These are phyloP conservation scores for Indicator indicator DNA, from an alignment of 2,113 vertebrate genomes.

Conservation along the genomic window DNA sequence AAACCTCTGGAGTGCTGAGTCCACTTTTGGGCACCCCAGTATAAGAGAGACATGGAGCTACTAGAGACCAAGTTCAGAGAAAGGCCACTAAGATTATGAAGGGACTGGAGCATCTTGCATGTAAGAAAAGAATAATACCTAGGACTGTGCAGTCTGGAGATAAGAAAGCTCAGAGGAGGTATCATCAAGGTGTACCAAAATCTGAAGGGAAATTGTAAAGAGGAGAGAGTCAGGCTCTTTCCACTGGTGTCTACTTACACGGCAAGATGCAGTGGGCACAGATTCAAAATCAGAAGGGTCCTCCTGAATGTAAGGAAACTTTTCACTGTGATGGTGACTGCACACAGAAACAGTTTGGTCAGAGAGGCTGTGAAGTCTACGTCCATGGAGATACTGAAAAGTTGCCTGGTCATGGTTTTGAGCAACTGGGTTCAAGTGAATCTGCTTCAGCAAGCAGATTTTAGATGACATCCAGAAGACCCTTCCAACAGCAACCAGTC, in stretches of 20 bases:
- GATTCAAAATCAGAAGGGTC: not conserved
- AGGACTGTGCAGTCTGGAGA: not conserved
- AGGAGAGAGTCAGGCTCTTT: not conserved
- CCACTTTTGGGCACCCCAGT: not conserved
- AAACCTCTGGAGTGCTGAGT: not conserved
- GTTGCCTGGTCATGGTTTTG: not conserved
- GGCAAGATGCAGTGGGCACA: not conserved
- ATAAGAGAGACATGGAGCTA: not conserved
- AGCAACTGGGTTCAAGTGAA: not conserved
- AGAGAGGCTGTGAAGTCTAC: not conserved
- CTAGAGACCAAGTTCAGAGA: not conserved
- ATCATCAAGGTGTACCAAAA: not conserved
- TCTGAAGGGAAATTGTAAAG: not conserved
- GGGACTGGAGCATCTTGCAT: not conserved
- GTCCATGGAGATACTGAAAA: not conserved
- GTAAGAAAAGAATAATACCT: not conserved
- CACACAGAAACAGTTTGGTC: rapidly evolving
- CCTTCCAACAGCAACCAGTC: not conserved
- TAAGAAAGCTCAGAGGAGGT: not conserved
- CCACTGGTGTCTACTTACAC: not conserved
- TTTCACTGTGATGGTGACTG: not conserved
- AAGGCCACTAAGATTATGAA: not conserved
- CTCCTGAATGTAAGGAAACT: not conserved
- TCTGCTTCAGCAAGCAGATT: not conserved
- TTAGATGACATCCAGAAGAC: not conserved